Evolutionary conservation across 1,140 invertebrate species (phyloP), one percentile per base, ranked within the genome.

Genomic region (Hypothenemus hampei): DNA sequence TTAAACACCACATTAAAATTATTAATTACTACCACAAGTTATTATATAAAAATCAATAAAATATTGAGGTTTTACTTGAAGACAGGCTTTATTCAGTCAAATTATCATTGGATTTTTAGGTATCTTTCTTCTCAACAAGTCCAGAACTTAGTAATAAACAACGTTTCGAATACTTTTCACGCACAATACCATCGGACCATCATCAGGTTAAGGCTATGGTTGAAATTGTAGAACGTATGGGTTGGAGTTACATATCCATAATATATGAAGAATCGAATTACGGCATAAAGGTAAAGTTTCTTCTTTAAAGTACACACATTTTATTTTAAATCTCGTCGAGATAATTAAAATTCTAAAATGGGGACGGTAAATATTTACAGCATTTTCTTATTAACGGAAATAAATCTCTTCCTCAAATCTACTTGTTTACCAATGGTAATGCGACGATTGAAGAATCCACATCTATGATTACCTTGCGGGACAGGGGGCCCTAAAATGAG

Each of bases 231-330:
- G 81, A 81, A 49, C 74, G 75, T 56, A 83, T 97, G 69, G 81
- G 82, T 16, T 97, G 93, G 93, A 91, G 87, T 57, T 97, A 97
- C 72, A 86, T 97, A 0, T 95, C 91, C 19, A 90, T 97, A 43
- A 86, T 97, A 45, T 97, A 97, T 67, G 93, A 97, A 73, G 93
- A 97, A 70, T 95, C 91, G 39, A 96, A 92, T 74, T 97, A 97
- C 64, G 93, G 94, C 3, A 91, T 93, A 35, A 93, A 95, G 84
- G 93, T 96, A 72, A 75, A n/a, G n/a, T n/a, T 24, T 39, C 16
- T 15, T 13, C 13, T 11, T 13, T 11, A 31, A 31, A 31, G 8
- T 31, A 13, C 26, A 11, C 8, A 31, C 10, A 31, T 31, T 13
- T 13, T 11, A 11, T 1, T 8, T 13, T 1, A 1, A 31, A 31